Conservation (phyloP, 2,113 vertebrate genomes). For the Hypomesus transpacificus region DNA sequence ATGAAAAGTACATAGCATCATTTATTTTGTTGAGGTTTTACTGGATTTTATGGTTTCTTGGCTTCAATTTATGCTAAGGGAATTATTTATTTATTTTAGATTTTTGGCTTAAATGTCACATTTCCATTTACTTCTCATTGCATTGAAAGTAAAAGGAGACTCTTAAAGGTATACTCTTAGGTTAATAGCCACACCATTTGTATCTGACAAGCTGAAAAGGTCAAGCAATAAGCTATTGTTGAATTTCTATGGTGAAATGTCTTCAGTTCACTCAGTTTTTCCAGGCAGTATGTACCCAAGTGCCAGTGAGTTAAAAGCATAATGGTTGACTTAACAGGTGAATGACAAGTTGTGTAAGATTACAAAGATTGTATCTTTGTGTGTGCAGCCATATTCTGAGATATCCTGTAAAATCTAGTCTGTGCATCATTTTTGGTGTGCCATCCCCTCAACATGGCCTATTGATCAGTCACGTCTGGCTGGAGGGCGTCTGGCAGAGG, state of each 20-base stretch:
- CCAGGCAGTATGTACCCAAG: neutral
- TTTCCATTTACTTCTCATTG: neutral
- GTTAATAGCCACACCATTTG: neutral
- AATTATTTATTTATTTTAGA: neutral
- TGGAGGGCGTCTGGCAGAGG: neutral
- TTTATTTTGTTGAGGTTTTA: neutral
- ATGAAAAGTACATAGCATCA: too few relatives aligned
- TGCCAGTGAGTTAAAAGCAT: neutral
- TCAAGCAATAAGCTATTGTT: conserved; percentile 12
- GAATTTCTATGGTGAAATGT: neutral
- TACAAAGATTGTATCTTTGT: too few relatives aligned
- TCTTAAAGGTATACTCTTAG: neutral
- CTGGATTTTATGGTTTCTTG: neutral
- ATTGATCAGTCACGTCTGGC: conserved; percentile 23
- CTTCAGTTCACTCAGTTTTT: neutral
- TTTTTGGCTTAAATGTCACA: conserved; percentile 4
- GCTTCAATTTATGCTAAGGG: neutral
- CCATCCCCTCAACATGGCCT: conserved; percentile 16
- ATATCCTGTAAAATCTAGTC: neutral
- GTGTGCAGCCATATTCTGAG: neutral
- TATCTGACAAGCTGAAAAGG: conserved; percentile 15
- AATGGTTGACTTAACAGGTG: too few relatives aligned
- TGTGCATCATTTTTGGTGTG: neutral
- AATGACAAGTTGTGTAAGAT: too few relatives aligned
- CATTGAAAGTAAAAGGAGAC: too few relatives aligned